phyloP scores from a whole-genome alignment of 2,113 vertebrate genomes.

The Aramus guarauna region DNA sequence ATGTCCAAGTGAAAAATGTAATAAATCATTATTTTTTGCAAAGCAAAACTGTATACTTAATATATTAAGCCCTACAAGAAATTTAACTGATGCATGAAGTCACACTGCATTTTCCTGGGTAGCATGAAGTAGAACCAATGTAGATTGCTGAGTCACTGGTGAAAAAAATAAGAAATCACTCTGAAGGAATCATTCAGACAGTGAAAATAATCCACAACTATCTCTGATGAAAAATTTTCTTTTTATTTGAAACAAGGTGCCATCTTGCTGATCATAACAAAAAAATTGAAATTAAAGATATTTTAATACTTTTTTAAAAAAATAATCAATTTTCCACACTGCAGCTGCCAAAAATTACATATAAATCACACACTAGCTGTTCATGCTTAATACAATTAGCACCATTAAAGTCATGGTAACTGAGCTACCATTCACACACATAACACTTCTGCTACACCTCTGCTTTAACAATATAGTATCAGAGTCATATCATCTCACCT shows the following conservation, averaged over 20 bases:
- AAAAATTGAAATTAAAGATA: neutral
- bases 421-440: neutral
- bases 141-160: neutral
- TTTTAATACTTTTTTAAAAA: neutral
- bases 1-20: neutral
- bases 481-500: neutral
- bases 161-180: neutral
- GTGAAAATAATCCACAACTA: conserved; percentile 6
- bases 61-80: neutral
- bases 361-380: neutral
- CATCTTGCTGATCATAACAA: neutral
- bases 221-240: neutral
- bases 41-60: neutral
- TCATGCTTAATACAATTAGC: neutral
- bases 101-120: neutral
- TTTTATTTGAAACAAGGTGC: conserved; percentile 9
- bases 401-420: neutral
- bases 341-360: neutral
- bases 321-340: neutral
- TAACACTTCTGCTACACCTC: neutral
- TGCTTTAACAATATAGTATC: neutral
- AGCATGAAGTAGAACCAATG: neutral
- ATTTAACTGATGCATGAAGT: neutral
- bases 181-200: neutral
- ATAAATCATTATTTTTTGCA: neutral